Evolutionary conservation across 2,888 invertebrate genomes (phyloP), one percentile per base, ranked within the genome.

Genomic region (Mesorhabditis belari): DNA sequence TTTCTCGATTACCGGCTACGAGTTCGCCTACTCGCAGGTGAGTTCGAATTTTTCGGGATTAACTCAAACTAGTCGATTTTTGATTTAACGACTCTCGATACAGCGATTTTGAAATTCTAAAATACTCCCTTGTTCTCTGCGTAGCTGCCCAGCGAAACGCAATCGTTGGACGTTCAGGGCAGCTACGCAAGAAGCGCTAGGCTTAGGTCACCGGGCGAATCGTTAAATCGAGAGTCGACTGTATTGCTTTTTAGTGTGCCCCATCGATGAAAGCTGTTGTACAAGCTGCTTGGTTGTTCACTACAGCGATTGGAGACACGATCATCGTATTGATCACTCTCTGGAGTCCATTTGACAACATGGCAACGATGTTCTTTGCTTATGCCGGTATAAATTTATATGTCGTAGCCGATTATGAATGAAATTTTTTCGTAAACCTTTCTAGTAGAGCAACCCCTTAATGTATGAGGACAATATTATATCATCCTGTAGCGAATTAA

Each of bases 261-360:
- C 81, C 85, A 9, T 88, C 88, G 65, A 94, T 98, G 95, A 96
- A 95, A 82, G 91, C 95, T 0, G 88, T 98, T 0, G 83, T 98
- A 57, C 90, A 90, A 81, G 91, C 95, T 0, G 87, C 88, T 4
- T 96, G 93, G 91, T 85, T 94, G 12, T 84, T 96, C 54, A 92
- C 94, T 0, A 90, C 90, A 0, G 92, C 94, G 0, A 86, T 94
- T 76, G 96, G 96, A 49, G 95, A 95, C 83, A 83, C 94, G 25
- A 87, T 96, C 62, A 93, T 95, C 1, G 88, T 94, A n/a, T 86
- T 94, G 54, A 87, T 96, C 57, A 74, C 76, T 5, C 66, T 71
- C 23, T 62, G 70, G 27, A 70, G 75, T 44, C 65, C 70, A 9
- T 76, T 76, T 62, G 60, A 62, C 4, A 70, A 74, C 28, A 73